Percentiles rank a stretch among this genome's conserved stretches.
These are phyloP conservation scores for Onychomys arenicola DNA, from an alignment of 2,797 vertebrate genomes.

Conservation along the genomic window DNA sequence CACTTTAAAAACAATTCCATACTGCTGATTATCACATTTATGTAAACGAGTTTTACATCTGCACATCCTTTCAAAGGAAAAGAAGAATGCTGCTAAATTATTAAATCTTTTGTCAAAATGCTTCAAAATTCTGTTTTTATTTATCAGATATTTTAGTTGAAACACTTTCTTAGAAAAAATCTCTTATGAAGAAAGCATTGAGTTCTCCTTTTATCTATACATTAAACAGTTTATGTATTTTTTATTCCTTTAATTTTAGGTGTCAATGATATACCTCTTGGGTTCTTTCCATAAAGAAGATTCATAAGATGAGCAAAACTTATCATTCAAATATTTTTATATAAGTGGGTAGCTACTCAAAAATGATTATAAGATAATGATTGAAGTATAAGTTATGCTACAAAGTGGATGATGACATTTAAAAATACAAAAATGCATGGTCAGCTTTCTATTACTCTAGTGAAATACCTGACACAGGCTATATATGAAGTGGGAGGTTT, in stretches of 20 bases:
- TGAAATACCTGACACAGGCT: background rate
- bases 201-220: constrained; percentile 72
- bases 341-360: constrained; percentile 51
- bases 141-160: constrained; percentile 74
- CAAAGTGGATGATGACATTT: background rate
- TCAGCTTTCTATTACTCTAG: background rate
- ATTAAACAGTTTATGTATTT: constrained; percentile 66
- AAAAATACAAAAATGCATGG: background rate
- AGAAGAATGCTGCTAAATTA: constrained; percentile 66
- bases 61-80: constrained; percentile 57
- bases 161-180: constrained; percentile 69
- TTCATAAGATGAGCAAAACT: constrained; percentile 25
- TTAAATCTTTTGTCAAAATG: constrained; percentile 73
- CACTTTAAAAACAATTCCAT: constrained; percentile 45
- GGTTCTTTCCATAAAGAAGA: constrained; percentile 47
- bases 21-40: constrained; percentile 48
- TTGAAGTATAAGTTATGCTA: constrained; percentile 38
- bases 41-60: constrained; percentile 63
- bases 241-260: constrained; percentile 78
- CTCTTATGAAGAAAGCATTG: constrained; percentile 63
- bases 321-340: constrained; percentile 51
- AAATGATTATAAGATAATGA: constrained; percentile 52
- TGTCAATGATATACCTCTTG: constrained; percentile 72
- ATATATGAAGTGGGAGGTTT: background rate
- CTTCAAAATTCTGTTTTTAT: constrained; percentile 69